Percentiles rank a stretch among this genome's conserved stretches.
These are phyloP conservation scores for Cyrtodaria siliqua DNA, from an alignment of 2,888 invertebrate species.

Conservation along the genomic window DNA sequence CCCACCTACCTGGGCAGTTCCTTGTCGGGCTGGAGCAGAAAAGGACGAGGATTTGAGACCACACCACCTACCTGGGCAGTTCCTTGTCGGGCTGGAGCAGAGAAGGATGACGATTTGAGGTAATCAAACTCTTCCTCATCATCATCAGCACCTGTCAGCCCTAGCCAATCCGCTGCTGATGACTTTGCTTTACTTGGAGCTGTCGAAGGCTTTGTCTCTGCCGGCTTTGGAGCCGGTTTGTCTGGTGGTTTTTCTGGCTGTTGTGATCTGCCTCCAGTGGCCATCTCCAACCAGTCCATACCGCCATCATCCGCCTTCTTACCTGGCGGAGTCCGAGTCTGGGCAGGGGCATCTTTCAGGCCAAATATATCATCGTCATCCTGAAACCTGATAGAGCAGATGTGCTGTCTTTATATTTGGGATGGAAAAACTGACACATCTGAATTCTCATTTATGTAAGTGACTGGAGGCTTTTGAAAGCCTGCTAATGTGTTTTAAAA, in stretches of 20 bases:
- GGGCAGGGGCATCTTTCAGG: constrained; percentile 68
- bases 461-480: no score
- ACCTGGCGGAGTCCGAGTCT: constrained; percentile 53
- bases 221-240: constrained; percentile 29
- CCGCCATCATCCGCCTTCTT: constrained; percentile 71
- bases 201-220: constrained; percentile 59
- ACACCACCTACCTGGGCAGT: constrained; percentile 31
- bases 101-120: constrained; percentile 55
- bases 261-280: constrained; percentile 36
- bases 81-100: constrained; percentile 53
- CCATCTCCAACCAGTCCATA: constrained; percentile 82
- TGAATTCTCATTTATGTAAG: no score
- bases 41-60: no score
- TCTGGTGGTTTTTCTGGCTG: constrained; percentile 43
- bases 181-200: constrained; percentile 46
- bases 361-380: constrained; percentile 87
- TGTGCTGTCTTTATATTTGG: neutral
- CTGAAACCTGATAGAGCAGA: constrained; percentile 75
- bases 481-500: no score
- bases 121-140: constrained; percentile 88
- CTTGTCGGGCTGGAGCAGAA: no score
- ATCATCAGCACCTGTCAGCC: constrained; percentile 73
- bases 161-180: constrained; percentile 65
- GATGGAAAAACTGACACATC: no score
- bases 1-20: constrained; percentile 31